phyloP scores from a whole-genome alignment of 2,888 invertebrate genomes.

The Strigamia crassipes region DNA sequence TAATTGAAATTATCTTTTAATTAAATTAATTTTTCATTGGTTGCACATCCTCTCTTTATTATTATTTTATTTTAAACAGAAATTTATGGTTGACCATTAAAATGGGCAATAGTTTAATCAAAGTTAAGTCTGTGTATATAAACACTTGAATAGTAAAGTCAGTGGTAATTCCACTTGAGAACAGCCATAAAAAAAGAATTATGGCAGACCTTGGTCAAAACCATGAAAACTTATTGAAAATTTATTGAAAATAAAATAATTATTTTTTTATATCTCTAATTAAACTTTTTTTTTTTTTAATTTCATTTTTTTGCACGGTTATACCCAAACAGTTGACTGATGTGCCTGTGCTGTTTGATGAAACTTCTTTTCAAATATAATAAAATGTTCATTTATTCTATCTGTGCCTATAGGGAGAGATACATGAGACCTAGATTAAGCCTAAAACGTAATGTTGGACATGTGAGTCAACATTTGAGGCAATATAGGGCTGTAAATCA shows the following conservation, averaged over 20 bases:
- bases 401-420: not conserved
- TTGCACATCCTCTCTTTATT: not conserved
- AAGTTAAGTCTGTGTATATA: conserved; percentile 7
- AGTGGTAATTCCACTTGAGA: conserved; percentile 22
- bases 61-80: not conserved
- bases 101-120: conserved; percentile 7
- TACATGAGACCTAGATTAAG: not conserved
- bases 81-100: conserved; percentile 15
- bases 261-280: not conserved
- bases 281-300: not conserved
- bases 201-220: not conserved
- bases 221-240: conserved; percentile 30
- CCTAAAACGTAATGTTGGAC: not conserved
- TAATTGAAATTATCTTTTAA: too few relatives aligned
- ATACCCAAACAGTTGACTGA: not conserved
- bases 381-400: not conserved
- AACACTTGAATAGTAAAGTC: conserved; percentile 14
- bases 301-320: not conserved
- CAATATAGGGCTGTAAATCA: conserved; percentile 20
- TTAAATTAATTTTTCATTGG: not conserved
- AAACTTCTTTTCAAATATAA: not conserved
- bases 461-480: conserved; percentile 26
- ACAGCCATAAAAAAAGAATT: conserved; percentile 6
- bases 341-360: not conserved
- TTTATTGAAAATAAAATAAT: not conserved